Percentiles rank a stretch among this genome's conserved stretches.
Conservation (phyloP, 2,888 invertebrate genomes). For the Zonitis immaculata region DNA sequence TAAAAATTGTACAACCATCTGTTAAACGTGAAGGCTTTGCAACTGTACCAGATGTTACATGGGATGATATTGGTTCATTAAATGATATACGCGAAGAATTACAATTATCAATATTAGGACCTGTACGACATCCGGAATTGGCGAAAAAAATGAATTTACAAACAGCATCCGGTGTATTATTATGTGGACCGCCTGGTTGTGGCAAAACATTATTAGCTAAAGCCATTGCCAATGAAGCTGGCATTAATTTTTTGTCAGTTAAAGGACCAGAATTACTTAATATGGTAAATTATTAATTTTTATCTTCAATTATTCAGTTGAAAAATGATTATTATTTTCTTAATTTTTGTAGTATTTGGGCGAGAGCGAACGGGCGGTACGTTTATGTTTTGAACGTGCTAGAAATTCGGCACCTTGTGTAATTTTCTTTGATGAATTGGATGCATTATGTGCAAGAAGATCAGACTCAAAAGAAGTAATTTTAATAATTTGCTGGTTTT, state of each 20-base stretch:
- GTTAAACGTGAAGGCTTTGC: constrained; percentile 96
- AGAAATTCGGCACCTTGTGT: constrained; percentile 95
- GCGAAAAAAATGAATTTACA: constrained; percentile 73
- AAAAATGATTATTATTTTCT: constrained; percentile 4
- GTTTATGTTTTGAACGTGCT: constrained; percentile 94
- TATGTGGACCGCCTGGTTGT: constrained; percentile 97
- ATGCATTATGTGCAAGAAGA: constrained; percentile 89
- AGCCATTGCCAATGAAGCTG: constrained; percentile 97
- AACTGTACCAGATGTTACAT: constrained; percentile 94
- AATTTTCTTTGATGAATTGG: constrained; percentile 98
- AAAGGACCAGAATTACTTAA: constrained; percentile 97
- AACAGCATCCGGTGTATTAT: constrained; percentile 81
- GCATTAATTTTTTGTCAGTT: constrained; percentile 97
- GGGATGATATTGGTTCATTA: constrained; percentile 95
- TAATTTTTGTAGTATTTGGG: constrained; percentile 76
- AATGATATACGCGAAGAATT: constrained; percentile 83
- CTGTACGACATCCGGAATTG: constrained; percentile 80
- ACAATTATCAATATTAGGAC: constrained; percentile 86
- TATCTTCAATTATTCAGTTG: background rate
- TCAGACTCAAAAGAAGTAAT: constrained; percentile 65
- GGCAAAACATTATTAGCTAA: constrained; percentile 96
- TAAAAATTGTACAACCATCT: constrained; percentile 83
- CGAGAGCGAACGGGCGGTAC: constrained; percentile 94
- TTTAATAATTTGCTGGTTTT: constrained; percentile 1
- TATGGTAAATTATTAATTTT: constrained; percentile 65